phyloP scores from a whole-genome alignment of 1,140 invertebrate species.

The Pseudachorutes palmiensis region DNA sequence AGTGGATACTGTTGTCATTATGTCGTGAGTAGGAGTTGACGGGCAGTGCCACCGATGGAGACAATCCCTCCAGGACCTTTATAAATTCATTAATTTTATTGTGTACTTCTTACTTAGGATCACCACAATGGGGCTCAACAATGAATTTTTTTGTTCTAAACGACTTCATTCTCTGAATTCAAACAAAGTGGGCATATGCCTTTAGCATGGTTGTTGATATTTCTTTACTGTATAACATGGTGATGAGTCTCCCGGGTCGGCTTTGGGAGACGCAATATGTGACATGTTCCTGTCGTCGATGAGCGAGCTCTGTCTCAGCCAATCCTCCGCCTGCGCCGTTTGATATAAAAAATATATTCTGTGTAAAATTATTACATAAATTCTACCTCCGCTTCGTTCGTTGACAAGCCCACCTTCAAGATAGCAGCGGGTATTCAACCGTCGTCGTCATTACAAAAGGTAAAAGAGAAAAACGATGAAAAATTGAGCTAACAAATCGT shows the following conservation, averaged over 20 bases:
- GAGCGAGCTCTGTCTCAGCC: background rate
- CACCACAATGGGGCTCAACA: no score
- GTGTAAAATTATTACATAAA: slow-evolving; percentile 2
- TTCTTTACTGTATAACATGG: no score
- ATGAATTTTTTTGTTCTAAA: no score
- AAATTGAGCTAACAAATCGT: slow-evolving; percentile 38
- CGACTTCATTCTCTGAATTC: background rate
- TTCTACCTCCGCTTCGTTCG: slow-evolving; percentile 1
- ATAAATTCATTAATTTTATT: slow-evolving; percentile 9
- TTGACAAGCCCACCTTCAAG: slow-evolving; percentile 39
- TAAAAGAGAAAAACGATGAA: slow-evolving; percentile 33
- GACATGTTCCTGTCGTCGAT: slow-evolving; percentile 3
- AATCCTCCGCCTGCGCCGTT: background rate
- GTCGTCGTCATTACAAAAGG: slow-evolving; percentile 25
- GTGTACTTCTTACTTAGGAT: background rate
- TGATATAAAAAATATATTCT: background rate
- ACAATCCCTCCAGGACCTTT: slow-evolving; percentile 5
- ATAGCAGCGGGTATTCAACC: slow-evolving; percentile 36
- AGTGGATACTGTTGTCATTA: background rate
- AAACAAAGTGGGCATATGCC: no score
- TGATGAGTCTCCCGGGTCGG: background rate
- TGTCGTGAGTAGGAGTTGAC: background rate
- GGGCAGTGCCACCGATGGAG: background rate
- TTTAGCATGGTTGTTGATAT: no score
- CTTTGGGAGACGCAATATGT: background rate